A percentile compares a stretch with the other conserved stretches of the same genome.
Evolutionary conservation across 2,888 invertebrate genomes (phyloP).

Genomic region (Itoplectis maculator): DNA sequence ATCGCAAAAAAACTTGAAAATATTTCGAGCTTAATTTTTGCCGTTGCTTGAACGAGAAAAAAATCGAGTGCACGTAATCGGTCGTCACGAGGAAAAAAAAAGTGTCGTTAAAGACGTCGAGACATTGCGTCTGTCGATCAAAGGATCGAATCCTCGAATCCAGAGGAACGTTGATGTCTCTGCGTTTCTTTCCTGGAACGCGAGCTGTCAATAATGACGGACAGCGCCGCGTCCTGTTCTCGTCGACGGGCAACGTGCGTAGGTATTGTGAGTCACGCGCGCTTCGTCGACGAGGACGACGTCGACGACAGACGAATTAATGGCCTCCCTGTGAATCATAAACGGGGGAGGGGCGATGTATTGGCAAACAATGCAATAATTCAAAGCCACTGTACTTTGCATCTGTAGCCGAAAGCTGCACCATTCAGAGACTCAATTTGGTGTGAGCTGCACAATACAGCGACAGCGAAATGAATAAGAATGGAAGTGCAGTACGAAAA

Average conservation of each 20-base stretch:
- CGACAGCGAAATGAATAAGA: not conserved
- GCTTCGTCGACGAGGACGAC: not conserved
- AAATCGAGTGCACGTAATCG: not conserved
- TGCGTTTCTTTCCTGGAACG: slow-evolving; percentile 6
- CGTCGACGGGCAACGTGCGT: not conserved
- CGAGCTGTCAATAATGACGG: not conserved
- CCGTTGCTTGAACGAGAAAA: not conserved
- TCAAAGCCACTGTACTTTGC: slow-evolving; percentile 30
- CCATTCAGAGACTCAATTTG: not conserved
- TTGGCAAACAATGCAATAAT: slow-evolving; percentile 52
- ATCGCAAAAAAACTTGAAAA: too few relatives aligned
- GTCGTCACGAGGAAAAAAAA: slow-evolving; percentile 2
- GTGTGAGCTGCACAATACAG: not conserved
- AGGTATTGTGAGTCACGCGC: not conserved
- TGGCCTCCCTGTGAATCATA: slow-evolving; percentile 5
- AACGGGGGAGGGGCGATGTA: slow-evolving; percentile 10
- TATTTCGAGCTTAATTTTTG: not conserved
- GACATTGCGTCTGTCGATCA: not conserved
- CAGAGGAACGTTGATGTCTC: slow-evolving; percentile 4
- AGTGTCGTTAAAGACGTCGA: not conserved
- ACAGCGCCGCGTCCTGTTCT: not conserved
- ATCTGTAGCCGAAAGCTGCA: not conserved
- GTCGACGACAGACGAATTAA: slow-evolving; percentile 18
- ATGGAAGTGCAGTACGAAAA: not conserved
- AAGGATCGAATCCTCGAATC: slow-evolving; percentile 35